Evolutionary conservation across 2,888 invertebrate genomes (phyloP).

Genomic region (Heteropelma amictum): DNA sequence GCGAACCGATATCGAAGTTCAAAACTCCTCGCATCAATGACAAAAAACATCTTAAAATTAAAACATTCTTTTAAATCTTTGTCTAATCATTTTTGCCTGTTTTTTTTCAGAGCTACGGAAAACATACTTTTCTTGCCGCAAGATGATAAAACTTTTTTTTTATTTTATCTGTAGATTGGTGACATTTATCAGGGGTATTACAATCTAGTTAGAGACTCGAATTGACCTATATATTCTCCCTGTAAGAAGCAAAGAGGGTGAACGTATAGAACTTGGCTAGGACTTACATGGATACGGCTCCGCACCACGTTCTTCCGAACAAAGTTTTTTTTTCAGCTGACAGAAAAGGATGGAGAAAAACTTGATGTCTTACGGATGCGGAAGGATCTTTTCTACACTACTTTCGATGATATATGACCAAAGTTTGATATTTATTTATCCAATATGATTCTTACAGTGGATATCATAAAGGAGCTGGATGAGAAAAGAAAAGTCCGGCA

Average conservation of each 20-base stretch:
- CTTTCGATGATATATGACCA: slow-evolving; percentile 41
- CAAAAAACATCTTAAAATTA: background rate
- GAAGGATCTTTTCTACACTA: slow-evolving; percentile 7
- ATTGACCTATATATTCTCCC: no score
- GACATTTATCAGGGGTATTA: no score
- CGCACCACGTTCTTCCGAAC: slow-evolving; percentile 26
- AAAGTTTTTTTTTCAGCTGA: slow-evolving; percentile 15
- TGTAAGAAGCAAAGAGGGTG: no score
- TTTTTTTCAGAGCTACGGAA: no score
- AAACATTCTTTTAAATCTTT: no score
- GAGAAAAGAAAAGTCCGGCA: slow-evolving; percentile 3
- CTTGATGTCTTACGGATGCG: background rate
- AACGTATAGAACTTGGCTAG: no score
- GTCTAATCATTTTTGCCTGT: no score
- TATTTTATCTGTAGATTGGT: no score
- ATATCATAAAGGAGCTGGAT: background rate
- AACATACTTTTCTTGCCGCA: no score
- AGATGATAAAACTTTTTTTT: no score
- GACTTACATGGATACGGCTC: no score
- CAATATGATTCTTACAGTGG: slow-evolving; percentile 14
- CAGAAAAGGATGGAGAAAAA: background rate
- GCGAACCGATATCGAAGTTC: slow-evolving; percentile 5
- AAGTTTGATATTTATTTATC: slow-evolving; percentile 53
- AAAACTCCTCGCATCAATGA: background rate
- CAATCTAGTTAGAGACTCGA: no score